Percentiles rank a stretch among this genome's conserved stretches.
Conservation (phyloP, 2,888 invertebrate genomes). For the Nemurella pictetii region DNA sequence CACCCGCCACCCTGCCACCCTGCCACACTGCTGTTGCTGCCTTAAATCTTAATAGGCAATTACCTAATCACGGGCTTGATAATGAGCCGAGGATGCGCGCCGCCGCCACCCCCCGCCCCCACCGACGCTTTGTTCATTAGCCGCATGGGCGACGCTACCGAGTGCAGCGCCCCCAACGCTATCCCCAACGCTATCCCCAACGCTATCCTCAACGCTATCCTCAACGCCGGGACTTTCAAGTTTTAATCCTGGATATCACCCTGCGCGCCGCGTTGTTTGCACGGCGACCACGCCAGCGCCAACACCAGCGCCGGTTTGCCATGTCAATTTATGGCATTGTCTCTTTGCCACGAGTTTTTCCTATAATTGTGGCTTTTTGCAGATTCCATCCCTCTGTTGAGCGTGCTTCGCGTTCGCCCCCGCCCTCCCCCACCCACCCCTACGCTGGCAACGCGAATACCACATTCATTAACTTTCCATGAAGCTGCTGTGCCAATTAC, state of each 20-base stretch:
- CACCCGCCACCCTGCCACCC: too few relatives aligned
- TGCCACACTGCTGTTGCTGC: too few relatives aligned
- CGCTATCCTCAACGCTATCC: too few relatives aligned
- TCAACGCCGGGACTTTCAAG: neutral
- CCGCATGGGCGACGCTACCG: neutral
- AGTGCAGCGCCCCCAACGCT: neutral
- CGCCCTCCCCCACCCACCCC: neutral
- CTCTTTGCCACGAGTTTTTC: neutral
- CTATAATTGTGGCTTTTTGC: neutral
- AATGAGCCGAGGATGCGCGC: neutral
- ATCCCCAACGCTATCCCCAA: too few relatives aligned
- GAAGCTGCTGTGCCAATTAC: neutral
- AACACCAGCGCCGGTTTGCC: neutral
- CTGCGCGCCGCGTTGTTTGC: neutral
- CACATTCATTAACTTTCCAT: neutral
- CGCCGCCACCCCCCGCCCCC: neutral
- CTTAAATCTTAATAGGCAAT: neutral
- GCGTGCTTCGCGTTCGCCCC: neutral
- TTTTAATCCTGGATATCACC: neutral
- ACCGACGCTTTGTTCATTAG: neutral
- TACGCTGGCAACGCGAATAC: neutral
- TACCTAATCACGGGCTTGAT: neutral
- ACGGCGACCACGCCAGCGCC: neutral
- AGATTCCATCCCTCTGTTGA: neutral
- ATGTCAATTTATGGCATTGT: neutral